Percentiles rank a stretch among this genome's conserved stretches.
Conservation (phyloP, 2,797 vertebrate genomes). For the Danio tinwini region DNA sequence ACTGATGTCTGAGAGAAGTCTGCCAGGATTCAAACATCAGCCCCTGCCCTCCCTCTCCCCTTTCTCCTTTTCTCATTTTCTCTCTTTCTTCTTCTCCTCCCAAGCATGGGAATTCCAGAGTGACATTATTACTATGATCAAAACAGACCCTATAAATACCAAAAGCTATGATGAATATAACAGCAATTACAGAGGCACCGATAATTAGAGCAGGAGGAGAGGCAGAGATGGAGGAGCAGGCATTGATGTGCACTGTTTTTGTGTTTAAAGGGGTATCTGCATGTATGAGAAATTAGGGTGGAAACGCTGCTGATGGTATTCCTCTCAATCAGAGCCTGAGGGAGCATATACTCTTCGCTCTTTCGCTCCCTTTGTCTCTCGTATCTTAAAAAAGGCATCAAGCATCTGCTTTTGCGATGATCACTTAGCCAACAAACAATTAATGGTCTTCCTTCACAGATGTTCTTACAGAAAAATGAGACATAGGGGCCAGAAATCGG, state of each 20-base stretch:
- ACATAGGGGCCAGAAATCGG: slow-evolving; percentile 57
- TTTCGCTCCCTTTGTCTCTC: slow-evolving; percentile 60
- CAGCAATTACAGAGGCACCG: slow-evolving; percentile 80
- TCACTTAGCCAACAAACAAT: slow-evolving; percentile 77
- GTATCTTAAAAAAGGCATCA: slow-evolving; percentile 71
- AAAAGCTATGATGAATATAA: slow-evolving; percentile 85
- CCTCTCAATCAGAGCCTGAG: slow-evolving; percentile 69
- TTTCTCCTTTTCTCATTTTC: slow-evolving; percentile 39
- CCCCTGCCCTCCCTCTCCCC: slow-evolving; percentile 61
- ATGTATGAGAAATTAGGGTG: slow-evolving; percentile 77
- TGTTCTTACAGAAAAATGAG: slow-evolving; percentile 66
- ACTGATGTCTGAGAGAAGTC: slow-evolving; percentile 79
- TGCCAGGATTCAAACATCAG: slow-evolving; percentile 62
- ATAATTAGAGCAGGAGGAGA: slow-evolving; percentile 82
- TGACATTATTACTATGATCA: slow-evolving; percentile 84
- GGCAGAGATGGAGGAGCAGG: slow-evolving; percentile 42
- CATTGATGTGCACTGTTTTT: slow-evolving; percentile 80
- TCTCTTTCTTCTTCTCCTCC: slow-evolving; percentile 46
- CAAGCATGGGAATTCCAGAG: slow-evolving; percentile 80
- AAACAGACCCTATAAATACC: slow-evolving; percentile 86
- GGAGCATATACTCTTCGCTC: slow-evolving; percentile 61
- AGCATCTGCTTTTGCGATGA: slow-evolving; percentile 75
- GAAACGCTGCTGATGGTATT: slow-evolving; percentile 72
- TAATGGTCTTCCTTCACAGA: slow-evolving; percentile 73
- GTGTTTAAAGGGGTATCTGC: slow-evolving; percentile 77